phyloP scores from a whole-genome alignment of 2,113 vertebrate genomes.

The Opisthocomus hoazin region DNA sequence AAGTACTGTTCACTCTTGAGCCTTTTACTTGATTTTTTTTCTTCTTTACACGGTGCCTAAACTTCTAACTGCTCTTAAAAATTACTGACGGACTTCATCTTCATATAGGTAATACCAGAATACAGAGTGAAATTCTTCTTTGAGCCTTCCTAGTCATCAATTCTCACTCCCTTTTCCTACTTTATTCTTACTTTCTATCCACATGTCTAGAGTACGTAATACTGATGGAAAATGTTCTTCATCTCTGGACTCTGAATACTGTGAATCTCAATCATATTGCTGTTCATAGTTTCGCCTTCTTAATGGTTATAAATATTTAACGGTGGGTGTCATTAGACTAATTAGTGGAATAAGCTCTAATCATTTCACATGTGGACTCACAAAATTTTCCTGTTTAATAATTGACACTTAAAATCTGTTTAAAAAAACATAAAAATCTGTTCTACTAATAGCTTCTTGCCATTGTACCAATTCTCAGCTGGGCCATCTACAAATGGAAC shows the following conservation, averaged over 20 bases:
- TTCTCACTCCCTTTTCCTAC: neutral
- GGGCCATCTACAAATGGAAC: neutral
- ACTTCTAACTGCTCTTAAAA: neutral
- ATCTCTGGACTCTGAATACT: neutral
- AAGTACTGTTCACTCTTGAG: neutral
- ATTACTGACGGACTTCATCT: neutral
- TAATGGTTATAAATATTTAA: constrained; percentile 29
- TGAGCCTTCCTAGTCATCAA: neutral
- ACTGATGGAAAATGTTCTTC: neutral
- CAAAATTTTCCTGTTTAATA: neutral
- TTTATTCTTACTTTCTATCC: neutral
- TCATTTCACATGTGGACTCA: neutral
- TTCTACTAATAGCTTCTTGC: neutral
- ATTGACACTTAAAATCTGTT: neutral
- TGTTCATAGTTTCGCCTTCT: neutral
- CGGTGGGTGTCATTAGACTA: neutral
- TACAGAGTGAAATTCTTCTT: neutral
- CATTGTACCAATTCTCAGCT: neutral
- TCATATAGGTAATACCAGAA: neutral
- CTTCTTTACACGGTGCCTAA: neutral
- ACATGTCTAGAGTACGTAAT: neutral
- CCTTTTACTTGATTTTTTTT: neutral
- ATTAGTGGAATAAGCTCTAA: neutral
- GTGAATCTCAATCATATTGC: neutral
- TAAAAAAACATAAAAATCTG: neutral